Conservation (phyloP, 1,140 invertebrate genomes). For the Nymphalis io region DNA sequence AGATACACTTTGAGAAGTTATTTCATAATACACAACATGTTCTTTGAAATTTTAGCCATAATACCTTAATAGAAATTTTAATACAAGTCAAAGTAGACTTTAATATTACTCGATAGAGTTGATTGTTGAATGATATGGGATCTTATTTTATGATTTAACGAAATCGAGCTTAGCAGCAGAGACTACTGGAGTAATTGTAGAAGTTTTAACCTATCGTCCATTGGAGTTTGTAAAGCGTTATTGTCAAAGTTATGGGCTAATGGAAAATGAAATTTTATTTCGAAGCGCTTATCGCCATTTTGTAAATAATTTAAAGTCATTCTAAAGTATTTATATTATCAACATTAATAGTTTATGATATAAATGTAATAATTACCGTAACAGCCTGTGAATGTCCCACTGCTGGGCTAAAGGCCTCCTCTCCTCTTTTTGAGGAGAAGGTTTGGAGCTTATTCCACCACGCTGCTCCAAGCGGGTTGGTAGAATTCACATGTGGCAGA, state of each 20-base stretch:
- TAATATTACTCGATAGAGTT: not conserved
- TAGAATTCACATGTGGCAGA: too few relatives aligned
- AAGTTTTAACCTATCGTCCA: conserved; percentile 11
- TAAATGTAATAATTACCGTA: too few relatives aligned
- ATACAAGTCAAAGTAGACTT: not conserved
- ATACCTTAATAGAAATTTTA: not conserved
- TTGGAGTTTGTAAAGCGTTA: conserved; percentile 9
- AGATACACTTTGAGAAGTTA: conserved; percentile 7
- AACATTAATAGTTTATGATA: too few relatives aligned
- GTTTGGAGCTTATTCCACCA: too few relatives aligned
- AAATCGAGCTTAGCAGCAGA: not conserved
- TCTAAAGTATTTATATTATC: too few relatives aligned
- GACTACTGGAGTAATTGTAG: conserved; percentile 1
- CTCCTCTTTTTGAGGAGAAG: too few relatives aligned
- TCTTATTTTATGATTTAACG: not conserved
- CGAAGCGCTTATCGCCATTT: not conserved
- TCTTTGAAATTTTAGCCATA: conserved; percentile 1
- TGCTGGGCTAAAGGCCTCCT: too few relatives aligned
- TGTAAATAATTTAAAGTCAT: too few relatives aligned
- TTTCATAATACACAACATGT: conserved; percentile 14
- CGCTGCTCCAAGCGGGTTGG: too few relatives aligned
- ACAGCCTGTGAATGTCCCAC: too few relatives aligned
- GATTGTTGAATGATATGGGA: not conserved
- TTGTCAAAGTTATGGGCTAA: conserved; percentile 6
- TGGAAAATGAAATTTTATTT: conserved; percentile 1